Conservation (phyloP, 2,888 invertebrate genomes). For the Cheilosia vernalis region DNA sequence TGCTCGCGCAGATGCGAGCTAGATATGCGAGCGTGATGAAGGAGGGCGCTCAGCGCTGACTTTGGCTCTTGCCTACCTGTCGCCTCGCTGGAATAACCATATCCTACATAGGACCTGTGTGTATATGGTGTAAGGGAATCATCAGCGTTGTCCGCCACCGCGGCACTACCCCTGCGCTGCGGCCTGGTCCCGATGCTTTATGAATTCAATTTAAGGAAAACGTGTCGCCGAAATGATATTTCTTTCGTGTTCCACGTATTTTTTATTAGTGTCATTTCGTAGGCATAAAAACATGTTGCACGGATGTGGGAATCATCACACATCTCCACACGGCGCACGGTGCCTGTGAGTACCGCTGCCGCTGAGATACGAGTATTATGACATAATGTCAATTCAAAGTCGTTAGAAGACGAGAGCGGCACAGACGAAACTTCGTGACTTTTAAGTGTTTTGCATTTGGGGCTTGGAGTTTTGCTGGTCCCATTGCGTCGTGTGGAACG, state of each 20-base stretch:
- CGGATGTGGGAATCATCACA: conserved; percentile 47
- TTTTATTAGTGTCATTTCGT: conserved; percentile 75
- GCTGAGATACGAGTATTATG: conserved; percentile 50
- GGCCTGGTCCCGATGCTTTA: conserved; percentile 57
- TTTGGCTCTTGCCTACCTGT: conserved; percentile 65
- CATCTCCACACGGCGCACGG: neutral
- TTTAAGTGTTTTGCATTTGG: conserved; percentile 66
- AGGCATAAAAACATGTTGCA: conserved; percentile 70
- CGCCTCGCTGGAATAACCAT: conserved; percentile 18
- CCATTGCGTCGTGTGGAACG: conserved; percentile 73
- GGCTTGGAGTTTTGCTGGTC: conserved; percentile 21
- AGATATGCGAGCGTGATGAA: conserved; percentile 58
- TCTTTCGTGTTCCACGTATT: conserved; percentile 75
- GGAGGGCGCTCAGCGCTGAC: conserved; percentile 50
- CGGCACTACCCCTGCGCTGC: neutral
- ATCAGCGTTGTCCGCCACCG: conserved; percentile 11
- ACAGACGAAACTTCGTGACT: conserved; percentile 66
- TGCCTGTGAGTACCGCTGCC: neutral
- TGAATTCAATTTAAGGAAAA: conserved; percentile 76
- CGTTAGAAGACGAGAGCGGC: conserved; percentile 58
- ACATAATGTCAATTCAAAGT: conserved; percentile 74
- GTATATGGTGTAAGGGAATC: conserved; percentile 33
- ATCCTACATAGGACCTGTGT: conserved; percentile 1
- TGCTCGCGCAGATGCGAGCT: conserved; percentile 25
- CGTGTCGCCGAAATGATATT: conserved; percentile 76